These are phyloP conservation scores for Alethe castanea DNA, from an alignment of 2,113 vertebrate genomes.

Conservation along the genomic window DNA sequence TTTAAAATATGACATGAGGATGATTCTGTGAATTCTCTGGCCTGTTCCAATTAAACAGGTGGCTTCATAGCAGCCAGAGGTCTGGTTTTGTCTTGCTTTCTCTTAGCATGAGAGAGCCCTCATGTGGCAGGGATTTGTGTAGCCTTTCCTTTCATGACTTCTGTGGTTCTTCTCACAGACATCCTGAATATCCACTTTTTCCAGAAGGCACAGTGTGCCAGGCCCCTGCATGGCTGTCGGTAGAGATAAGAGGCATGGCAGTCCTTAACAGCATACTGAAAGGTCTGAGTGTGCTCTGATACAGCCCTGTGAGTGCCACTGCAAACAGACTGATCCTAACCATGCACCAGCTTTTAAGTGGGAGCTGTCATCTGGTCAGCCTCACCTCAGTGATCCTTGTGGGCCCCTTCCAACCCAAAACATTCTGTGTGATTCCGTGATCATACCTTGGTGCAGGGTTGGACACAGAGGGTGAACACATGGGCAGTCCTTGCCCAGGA, in stretches of 20 bases:
- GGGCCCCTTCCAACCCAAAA: not conserved
- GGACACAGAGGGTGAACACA: not conserved
- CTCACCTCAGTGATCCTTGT: not conserved
- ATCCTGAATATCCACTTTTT: not conserved
- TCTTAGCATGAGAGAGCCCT: not conserved
- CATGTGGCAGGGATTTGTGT: not conserved
- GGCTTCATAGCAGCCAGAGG: not conserved
- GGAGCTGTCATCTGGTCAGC: conserved; percentile 11
- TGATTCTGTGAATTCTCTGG: not conserved
- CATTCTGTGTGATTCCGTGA: not conserved
- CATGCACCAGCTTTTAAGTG: not conserved
- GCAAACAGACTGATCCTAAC: not conserved
- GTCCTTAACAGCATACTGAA: not conserved
- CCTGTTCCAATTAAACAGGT: not conserved
- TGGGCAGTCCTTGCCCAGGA: not conserved
- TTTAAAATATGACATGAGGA: not conserved
- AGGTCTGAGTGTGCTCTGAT: not conserved
- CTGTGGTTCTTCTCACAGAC: not conserved
- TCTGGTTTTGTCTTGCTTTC: not conserved
- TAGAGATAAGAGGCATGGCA: not conserved
- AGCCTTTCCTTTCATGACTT: not conserved
- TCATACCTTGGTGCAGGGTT: not conserved
- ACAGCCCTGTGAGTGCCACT: not conserved
- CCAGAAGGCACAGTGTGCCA: not conserved
- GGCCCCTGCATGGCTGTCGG: not conserved